phyloP scores from a whole-genome alignment of 1,140 invertebrate genomes.

The Drosophila setifemur region DNA sequence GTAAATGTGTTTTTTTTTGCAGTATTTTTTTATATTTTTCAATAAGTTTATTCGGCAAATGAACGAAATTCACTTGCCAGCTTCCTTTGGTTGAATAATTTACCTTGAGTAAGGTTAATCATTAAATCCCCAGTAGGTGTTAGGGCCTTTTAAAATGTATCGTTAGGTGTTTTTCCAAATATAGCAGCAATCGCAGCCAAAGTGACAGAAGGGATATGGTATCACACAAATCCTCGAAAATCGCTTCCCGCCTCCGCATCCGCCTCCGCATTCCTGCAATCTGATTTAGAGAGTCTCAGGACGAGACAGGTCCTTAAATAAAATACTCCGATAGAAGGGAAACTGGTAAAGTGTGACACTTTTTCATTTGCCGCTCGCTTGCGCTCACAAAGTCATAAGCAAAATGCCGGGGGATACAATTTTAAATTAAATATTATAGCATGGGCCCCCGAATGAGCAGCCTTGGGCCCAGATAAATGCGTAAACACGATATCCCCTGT shows the following conservation, averaged over 20 bases:
- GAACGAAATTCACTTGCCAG: background rate
- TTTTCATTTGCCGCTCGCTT: conserved; percentile 45
- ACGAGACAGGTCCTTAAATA: conserved; percentile 1
- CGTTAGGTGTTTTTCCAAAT: background rate
- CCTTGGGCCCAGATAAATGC: conserved; percentile 46
- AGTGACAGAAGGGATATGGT: background rate
- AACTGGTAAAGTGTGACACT: conserved; percentile 28
- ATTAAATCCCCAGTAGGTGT: background rate
- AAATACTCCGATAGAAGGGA: conserved; percentile 5
- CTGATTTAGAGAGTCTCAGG: conserved; percentile 22
- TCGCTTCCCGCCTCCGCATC: conserved; percentile 16
- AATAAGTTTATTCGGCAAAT: background rate
- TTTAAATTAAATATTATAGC: conserved; percentile 69
- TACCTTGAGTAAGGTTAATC: background rate
- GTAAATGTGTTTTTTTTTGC: too few relatives aligned
- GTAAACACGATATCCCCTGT: conserved; percentile 40
- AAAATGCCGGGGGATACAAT: conserved; percentile 43
- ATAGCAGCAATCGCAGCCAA: background rate
- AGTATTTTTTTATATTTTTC: too few relatives aligned
- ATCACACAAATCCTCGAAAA: conserved; percentile 9
- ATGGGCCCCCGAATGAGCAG: conserved; percentile 25
- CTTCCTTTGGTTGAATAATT: background rate
- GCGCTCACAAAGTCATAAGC: conserved; percentile 33
- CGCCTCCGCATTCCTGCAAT: background rate
- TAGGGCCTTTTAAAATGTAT: background rate